Evolutionary conservation across 2,113 vertebrate species (phyloP), one percentile per base, ranked within the genome.

Genomic region (Hydropotes inermis): DNA sequence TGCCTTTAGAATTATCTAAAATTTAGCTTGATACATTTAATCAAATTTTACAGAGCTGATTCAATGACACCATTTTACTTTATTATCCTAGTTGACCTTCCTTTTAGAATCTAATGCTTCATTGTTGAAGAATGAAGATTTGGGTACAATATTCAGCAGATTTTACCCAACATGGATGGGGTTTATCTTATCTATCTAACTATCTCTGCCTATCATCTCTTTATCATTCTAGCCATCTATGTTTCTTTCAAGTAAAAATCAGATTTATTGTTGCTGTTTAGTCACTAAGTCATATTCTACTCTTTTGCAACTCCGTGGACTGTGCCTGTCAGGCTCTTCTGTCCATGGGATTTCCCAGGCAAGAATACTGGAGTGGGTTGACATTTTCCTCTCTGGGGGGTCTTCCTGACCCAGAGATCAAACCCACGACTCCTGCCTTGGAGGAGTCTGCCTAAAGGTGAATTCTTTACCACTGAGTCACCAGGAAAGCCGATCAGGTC

Each of bases 361-460:
- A 74, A 43, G 36, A 74, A 74, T 74, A 25, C 36, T 74, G 70
- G 2, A 43, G 21, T 43, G 11, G 70, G 36, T 39, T 74, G 36
- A 23, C 23, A 43, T 43, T 74, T 74, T 12, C 70, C 11, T 43
- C 21, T 74, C 30, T 25, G 11, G 21, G 23, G 21, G 36, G 14
- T 43, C 36, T 74, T 74, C 36, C 19, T 43, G 21, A 74, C 36
- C 36, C 70, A 43, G 70, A 12, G 21, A 74, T 74, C 70, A 25
- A 74, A 43, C 70, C 21, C 70, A 25, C 0, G 13, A 13, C 36
- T 43, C 23, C 36, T 76, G 23, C 70, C 12, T 76, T 76, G 36
- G 11, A 36, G 3, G 47, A 50, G 3, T 50, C 47, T 50, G 47
- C 3, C 12, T 50, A 50, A 50, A 76, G 12, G 36, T 0, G 0